These are phyloP conservation scores for Orchesellides sinensis DNA, from an alignment of 2,888 invertebrate genomes.

Conservation along the genomic window DNA sequence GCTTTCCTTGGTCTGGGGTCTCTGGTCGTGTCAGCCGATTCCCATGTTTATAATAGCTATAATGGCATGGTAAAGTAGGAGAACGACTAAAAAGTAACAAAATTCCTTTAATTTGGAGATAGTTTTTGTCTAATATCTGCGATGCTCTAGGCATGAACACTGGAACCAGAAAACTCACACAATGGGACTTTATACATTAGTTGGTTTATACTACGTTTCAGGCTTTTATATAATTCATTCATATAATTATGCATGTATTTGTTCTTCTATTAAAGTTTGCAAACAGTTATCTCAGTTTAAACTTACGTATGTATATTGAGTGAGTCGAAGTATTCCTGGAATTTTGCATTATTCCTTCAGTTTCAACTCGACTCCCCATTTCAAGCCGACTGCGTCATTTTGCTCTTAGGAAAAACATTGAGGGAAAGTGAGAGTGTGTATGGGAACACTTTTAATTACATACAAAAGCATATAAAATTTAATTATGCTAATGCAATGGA, in stretches of 20 bases:
- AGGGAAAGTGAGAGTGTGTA: neutral
- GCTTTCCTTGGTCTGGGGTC: constrained; percentile 33
- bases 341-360: constrained; percentile 6
- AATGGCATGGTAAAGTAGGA: constrained; percentile 19
- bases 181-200: no score
- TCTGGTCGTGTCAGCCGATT: constrained; percentile 41
- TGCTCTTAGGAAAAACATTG: neutral
- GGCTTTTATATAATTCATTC: neutral
- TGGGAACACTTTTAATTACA: constrained; percentile 51
- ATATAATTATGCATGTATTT: neutral
- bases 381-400: neutral
- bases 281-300: constrained; percentile 5
- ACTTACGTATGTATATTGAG: neutral
- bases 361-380: neutral
- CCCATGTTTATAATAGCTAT: constrained; percentile 47
- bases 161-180: neutral
- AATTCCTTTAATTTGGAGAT: constrained; percentile 36
- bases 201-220: no score
- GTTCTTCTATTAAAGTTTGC: neutral
- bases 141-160: neutral
- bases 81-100: constrained; percentile 5
- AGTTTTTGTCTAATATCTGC: constrained; percentile 31
- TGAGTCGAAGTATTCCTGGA: constrained; percentile 11
- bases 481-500: constrained; percentile 65
- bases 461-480: constrained; percentile 55